Percentiles rank a stretch among this genome's conserved stretches.
Conservation (phyloP, 2,113 vertebrate species). For the Gopherus flavomarginatus region DNA sequence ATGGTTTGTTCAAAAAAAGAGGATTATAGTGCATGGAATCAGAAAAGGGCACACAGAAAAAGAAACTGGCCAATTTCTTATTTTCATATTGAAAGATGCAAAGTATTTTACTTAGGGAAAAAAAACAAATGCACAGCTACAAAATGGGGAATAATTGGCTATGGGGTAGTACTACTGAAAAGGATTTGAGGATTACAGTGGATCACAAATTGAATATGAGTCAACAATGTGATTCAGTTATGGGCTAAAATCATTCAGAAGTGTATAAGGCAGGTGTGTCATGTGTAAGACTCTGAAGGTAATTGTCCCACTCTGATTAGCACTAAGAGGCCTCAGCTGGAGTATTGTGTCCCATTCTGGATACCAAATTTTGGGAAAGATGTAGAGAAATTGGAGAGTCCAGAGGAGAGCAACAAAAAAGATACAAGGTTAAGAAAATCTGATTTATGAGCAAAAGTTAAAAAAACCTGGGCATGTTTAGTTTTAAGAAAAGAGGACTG, state of each 20-base stretch:
- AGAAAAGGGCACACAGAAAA: slow-evolving; percentile 19
- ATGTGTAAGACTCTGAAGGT: background rate
- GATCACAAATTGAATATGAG: background rate
- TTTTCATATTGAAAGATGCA: background rate
- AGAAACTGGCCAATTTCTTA: background rate
- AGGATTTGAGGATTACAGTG: background rate
- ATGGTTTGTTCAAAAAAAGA: slow-evolving; percentile 31
- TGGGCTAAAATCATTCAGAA: background rate
- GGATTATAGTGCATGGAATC: slow-evolving; percentile 24
- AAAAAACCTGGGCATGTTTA: background rate
- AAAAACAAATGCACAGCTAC: background rate
- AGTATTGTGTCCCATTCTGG: background rate
- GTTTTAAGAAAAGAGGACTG: background rate
- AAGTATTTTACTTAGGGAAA: background rate
- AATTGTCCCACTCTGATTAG: background rate
- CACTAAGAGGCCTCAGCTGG: background rate
- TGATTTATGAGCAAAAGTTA: background rate
- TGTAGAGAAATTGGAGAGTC: background rate
- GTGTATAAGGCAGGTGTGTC: background rate
- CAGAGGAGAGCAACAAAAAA: background rate
- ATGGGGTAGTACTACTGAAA: background rate
- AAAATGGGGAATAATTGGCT: background rate
- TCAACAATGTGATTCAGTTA: background rate
- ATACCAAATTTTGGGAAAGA: background rate
- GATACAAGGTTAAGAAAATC: background rate